Evolutionary conservation across 2,113 vertebrate species (phyloP).

Genomic region (Kryptolebias marmoratus): DNA sequence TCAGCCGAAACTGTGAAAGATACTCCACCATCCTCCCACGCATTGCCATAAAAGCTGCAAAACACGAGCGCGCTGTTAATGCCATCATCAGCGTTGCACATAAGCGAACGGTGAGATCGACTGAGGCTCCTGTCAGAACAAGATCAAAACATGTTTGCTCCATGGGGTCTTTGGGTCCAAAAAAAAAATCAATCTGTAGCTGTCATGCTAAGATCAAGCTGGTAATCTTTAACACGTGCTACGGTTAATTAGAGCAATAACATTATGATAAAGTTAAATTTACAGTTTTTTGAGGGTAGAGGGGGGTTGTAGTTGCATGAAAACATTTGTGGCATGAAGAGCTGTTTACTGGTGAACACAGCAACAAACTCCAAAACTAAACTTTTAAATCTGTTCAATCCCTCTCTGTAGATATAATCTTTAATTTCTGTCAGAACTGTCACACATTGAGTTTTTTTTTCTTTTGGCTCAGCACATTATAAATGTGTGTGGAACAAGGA

Average conservation of each 20-base stretch:
- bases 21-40: conserved; percentile 37
- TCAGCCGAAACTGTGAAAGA: conserved; percentile 28
- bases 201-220: not conserved
- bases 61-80: conserved; percentile 32
- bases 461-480: not conserved
- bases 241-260: not conserved
- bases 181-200: conserved; percentile 4
- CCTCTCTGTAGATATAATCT: not conserved
- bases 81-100: conserved; percentile 13
- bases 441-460: not conserved
- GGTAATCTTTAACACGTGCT: not conserved
- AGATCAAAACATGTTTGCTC: conserved; percentile 16
- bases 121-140: not conserved
- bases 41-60: conserved; percentile 18
- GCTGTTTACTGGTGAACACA: conserved; percentile 17
- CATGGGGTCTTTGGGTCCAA: not conserved
- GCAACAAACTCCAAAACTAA: conserved; percentile 30
- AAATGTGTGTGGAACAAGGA: not conserved
- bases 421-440: not conserved
- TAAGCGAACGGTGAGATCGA: conserved; percentile 12
- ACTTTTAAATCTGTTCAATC: conserved; percentile 53
- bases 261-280: not conserved
- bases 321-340: conserved; percentile 14
- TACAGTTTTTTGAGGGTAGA: not conserved
- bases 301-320: not conserved